phyloP scores from a whole-genome alignment of 1,140 invertebrate species.

The Coenobita brevimanus region DNA sequence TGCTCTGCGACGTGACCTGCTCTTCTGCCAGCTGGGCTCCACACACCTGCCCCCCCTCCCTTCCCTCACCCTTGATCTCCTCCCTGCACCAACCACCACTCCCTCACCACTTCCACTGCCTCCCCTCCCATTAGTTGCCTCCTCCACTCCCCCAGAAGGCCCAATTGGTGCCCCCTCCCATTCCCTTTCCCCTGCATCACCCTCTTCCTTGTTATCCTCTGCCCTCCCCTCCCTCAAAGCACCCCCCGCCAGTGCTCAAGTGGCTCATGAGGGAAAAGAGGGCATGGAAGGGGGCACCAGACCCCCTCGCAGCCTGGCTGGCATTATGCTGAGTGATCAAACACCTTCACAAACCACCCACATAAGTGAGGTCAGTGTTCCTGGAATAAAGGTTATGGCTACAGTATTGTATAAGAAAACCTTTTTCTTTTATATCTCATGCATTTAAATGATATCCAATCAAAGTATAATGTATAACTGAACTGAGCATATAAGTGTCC shows the following conservation, averaged over 20 bases:
- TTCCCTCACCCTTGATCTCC: not conserved
- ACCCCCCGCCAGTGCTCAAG: not conserved
- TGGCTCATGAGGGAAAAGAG: not conserved
- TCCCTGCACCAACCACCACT: not conserved
- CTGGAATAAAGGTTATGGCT: no score
- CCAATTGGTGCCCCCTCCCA: not conserved
- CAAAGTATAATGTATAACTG: no score
- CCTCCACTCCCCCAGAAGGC: not conserved
- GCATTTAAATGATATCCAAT: no score
- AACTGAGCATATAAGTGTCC: no score
- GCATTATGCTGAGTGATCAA: slow-evolving; percentile 9
- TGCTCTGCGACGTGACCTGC: slow-evolving; percentile 37
- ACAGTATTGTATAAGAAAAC: no score
- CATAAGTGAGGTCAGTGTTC: not conserved
- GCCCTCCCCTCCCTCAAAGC: not conserved
- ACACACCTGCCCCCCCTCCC: slow-evolving; percentile 29
- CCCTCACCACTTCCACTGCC: not conserved
- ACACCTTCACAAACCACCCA: not conserved
- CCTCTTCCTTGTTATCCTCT: not conserved
- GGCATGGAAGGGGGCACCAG: not conserved
- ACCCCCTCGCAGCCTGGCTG: slow-evolving; percentile 12
- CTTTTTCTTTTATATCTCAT: no score
- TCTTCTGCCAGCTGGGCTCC: slow-evolving; percentile 50
- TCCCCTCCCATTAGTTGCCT: not conserved
- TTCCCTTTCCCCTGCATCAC: not conserved